phyloP scores from a whole-genome alignment of 2,888 invertebrate species.

The Choristoneura rosaceana region DNA sequence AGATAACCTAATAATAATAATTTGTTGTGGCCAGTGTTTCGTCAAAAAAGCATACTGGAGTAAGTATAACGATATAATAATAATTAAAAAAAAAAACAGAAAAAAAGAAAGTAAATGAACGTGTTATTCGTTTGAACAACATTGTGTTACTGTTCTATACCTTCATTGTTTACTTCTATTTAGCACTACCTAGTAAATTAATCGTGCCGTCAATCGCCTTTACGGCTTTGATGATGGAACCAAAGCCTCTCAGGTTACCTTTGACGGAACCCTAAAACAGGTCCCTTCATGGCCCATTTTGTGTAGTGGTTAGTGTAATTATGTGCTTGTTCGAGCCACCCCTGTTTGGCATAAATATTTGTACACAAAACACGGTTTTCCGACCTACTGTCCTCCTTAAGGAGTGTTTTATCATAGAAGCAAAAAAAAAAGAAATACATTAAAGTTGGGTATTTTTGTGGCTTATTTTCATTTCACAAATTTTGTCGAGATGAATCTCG shows the following conservation, averaged over 20 bases:
- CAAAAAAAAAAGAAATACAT: neutral
- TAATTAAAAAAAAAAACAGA: neutral
- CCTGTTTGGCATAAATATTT: constrained; percentile 33
- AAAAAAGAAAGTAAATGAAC: too few species aligned
- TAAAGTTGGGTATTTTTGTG: too few species aligned
- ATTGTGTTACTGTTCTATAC: too few species aligned
- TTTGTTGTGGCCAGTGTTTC: too few species aligned
- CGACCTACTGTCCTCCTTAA: neutral
- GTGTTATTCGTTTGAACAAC: too few species aligned
- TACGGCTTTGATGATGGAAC: constrained; percentile 13
- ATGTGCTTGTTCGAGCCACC: constrained; percentile 26
- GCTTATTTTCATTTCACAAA: too few species aligned
- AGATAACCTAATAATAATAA: too few species aligned
- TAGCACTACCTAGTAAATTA: neutral
- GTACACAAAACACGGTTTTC: constrained; percentile 21
- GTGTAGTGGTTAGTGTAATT: constrained; percentile 30
- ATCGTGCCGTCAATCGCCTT: constrained; percentile 9
- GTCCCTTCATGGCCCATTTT: constrained; percentile 24
- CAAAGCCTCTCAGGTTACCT: constrained; percentile 14
- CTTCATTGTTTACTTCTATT: neutral
- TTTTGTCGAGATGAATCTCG: too few species aligned
- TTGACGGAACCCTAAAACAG: constrained; percentile 22
- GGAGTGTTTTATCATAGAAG: neutral
- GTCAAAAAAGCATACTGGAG: too few species aligned
- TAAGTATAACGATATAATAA: too few species aligned